These are phyloP conservation scores for Nematopogon swammerdamellus DNA, from an alignment of 2,888 invertebrate genomes.

Conservation along the genomic window DNA sequence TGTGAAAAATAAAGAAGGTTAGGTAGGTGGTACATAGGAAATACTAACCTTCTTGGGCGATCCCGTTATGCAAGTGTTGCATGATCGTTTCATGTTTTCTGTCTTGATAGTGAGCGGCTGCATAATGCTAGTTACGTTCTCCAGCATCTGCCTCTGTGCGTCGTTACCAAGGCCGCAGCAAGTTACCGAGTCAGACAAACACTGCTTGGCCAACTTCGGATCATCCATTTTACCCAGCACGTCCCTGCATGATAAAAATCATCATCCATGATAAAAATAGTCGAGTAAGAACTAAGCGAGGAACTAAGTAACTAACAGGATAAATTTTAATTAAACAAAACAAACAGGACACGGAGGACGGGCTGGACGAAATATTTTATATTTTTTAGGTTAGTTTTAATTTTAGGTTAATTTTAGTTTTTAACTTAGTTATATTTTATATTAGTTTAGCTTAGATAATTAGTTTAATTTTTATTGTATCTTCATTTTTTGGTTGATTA, in stretches of 20 bases:
- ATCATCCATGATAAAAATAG: not conserved
- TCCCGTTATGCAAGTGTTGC: slow-evolving; percentile 44
- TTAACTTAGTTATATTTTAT: no score
- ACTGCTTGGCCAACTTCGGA: slow-evolving; percentile 33
- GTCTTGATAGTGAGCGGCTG: slow-evolving; percentile 50
- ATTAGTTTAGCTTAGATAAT: no score
- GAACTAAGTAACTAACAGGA: no score
- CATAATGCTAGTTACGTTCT: slow-evolving; percentile 33
- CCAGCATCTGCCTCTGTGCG: slow-evolving; percentile 30
- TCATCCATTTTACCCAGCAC: slow-evolving; percentile 39
- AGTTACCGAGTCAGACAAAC: slow-evolving; percentile 30
- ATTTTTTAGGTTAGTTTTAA: no score
- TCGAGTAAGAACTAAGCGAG: not conserved
- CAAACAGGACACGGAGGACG: no score
- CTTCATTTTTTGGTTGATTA: no score
- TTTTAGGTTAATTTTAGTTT: no score
- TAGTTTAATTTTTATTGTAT: no score
- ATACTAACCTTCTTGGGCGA: slow-evolving; percentile 41
- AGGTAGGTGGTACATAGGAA: no score
- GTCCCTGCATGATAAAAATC: slow-evolving; percentile 22
- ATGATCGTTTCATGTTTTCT: slow-evolving; percentile 44
- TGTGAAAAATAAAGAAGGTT: no score
- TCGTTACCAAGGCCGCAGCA: slow-evolving; percentile 33
- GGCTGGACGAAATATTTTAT: no score
- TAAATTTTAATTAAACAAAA: no score